Evolutionary conservation across 2,797 vertebrate genomes (phyloP).

Genomic region (Acrossocheilus fasciatus): DNA sequence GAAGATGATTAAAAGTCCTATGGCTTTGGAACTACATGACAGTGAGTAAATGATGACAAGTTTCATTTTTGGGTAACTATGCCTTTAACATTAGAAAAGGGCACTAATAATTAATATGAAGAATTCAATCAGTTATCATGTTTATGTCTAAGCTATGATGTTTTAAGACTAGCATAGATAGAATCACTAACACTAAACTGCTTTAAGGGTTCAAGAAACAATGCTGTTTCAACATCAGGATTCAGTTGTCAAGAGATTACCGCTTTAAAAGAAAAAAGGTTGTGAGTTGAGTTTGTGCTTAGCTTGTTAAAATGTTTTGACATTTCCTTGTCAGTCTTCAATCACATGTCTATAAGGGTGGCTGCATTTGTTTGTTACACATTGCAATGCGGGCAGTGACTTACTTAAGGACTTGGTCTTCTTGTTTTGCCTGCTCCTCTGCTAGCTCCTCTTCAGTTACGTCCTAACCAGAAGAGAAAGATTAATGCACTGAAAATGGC

Average conservation of each 20-base stretch:
- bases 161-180: background rate
- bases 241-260: background rate
- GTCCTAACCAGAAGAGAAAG: conserved; percentile 77
- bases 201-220: background rate
- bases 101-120: too few species aligned
- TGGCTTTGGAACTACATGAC: background rate
- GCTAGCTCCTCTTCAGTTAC: conserved; percentile 89
- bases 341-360: too few species aligned
- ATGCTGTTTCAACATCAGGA: too few species aligned
- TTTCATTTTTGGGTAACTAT: too few species aligned
- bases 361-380: background rate
- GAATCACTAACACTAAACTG: background rate
- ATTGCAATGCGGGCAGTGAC: conserved; percentile 55
- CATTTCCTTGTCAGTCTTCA: background rate
- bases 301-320: background rate
- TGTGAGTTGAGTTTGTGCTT: background rate
- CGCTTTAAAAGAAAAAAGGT: background rate
- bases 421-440: conserved; percentile 89
- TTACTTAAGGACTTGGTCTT: conserved; percentile 93
- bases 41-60: background rate
- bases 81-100: background rate
- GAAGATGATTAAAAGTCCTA: background rate
- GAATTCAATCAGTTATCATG: too few species aligned
- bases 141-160: background rate
- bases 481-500: background rate